A percentile compares a stretch with the other conserved stretches of the same genome.
phyloP scores from a whole-genome alignment of 2,888 invertebrate genomes.

The Perizoma affinitatum region DNA sequence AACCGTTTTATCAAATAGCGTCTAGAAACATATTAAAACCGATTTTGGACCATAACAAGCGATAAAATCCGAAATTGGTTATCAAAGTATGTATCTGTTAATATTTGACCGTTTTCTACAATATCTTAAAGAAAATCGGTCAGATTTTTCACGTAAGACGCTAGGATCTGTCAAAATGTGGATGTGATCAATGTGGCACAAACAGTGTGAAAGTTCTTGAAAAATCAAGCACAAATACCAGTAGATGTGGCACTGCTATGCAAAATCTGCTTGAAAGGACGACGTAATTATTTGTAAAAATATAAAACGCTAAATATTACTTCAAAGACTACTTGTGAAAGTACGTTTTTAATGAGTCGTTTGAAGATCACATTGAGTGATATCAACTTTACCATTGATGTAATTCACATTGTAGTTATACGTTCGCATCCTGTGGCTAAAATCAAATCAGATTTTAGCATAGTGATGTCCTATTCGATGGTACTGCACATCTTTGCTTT shows the following conservation, averaged over 20 bases:
- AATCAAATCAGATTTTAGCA: slow-evolving; percentile 1
- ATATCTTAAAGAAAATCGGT: neutral
- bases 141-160: slow-evolving; percentile 6
- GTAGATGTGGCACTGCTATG: slow-evolving; percentile 8
- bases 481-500: slow-evolving; percentile 35
- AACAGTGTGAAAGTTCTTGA: slow-evolving; percentile 15
- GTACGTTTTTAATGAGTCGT: too few relatives aligned
- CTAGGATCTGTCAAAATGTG: slow-evolving; percentile 15
- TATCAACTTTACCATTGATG: too few relatives aligned
- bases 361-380: too few relatives aligned
- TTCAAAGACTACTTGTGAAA: too few relatives aligned
- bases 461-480: slow-evolving; percentile 8
- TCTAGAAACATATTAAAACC: slow-evolving; percentile 2
- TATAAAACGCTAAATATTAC: too few relatives aligned
- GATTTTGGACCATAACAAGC: slow-evolving; percentile 10
- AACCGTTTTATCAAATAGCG: slow-evolving; percentile 17
- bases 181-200: slow-evolving; percentile 14
- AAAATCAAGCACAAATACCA: slow-evolving; percentile 21
- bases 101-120: neutral
- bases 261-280: neutral
- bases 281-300: neutral
- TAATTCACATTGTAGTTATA: too few relatives aligned
- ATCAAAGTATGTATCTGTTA: neutral
- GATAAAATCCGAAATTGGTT: slow-evolving; percentile 11
- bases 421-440: slow-evolving; percentile 1